Evolutionary conservation across 1,140 invertebrate species (phyloP), one percentile per base, ranked within the genome.

Genomic region (Goniozus legneri): DNA sequence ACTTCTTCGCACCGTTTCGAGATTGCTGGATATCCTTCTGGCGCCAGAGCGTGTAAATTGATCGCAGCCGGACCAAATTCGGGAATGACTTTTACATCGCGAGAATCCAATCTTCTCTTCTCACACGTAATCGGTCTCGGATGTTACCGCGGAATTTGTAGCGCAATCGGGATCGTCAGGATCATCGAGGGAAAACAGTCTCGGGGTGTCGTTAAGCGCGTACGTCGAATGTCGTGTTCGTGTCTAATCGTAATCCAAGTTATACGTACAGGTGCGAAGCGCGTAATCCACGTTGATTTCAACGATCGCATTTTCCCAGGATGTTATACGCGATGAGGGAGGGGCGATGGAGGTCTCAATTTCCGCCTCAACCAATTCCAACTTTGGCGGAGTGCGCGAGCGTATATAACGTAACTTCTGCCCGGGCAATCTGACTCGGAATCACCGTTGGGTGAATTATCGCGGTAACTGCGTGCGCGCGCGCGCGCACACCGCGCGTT

Each of bases 381-480:
- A 75, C 67, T 73, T 75, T 58, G 61, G 45, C 49, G 43, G 49
- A 52, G 47, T 55, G 58, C 54, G 57, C 56, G 54, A 58, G 49
- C 58, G 44, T 46, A 46, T 50, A 60, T 63, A 67, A 65, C 63
- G 65, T 70, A 71, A 71, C 63, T 72, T 68, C 61, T 69, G 62
- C 65, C 60, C 50, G 57, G 59, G 62, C 70, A 72, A 75, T 71
- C 71, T 67, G 64, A 65, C 62, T 71, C 60, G 64, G 55, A 73
- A 73, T 73, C 70, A 69, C 71, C 65, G 62, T 67, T 71, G 56
- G 62, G 52, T 71, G 67, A 74, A 75, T 75, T 71, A 74, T 75
- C 70, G 62, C 59, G 57, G 62, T 66, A 71, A 70, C 66, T 73
- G 67, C 70, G 67, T 68, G 62, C 69, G n/a, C n/a, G n/a, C n/a